A percentile compares a stretch with the other conserved stretches of the same genome.
Evolutionary conservation across 2,888 invertebrate species (phyloP).

Genomic region (Dicycla oo): DNA sequence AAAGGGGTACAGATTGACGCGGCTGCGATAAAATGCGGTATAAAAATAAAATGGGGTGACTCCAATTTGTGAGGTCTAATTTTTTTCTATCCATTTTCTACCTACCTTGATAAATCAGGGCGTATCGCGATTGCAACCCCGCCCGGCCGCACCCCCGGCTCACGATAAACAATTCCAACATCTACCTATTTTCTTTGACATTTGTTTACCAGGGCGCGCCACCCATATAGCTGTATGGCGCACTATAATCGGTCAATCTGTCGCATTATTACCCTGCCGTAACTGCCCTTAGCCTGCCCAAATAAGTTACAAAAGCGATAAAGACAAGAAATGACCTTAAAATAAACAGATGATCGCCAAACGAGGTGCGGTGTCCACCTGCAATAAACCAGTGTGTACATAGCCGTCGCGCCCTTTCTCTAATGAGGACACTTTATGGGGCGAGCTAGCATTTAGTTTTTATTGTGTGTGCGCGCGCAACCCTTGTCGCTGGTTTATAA

Average conservation of each 20-base stretch:
- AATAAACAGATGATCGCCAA: conserved; percentile 88
- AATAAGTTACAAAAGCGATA: conserved; percentile 81
- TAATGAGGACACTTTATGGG: conserved; percentile 89
- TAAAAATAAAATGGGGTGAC: conserved; percentile 70
- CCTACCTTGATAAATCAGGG: conserved; percentile 83
- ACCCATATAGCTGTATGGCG: conserved; percentile 79
- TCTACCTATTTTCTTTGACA: conserved; percentile 81
- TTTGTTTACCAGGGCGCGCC: conserved; percentile 84
- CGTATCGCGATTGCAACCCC: conserved; percentile 75
- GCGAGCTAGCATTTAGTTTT: conserved; percentile 85
- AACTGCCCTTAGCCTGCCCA: conserved; percentile 74
- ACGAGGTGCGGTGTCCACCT: conserved; percentile 83
- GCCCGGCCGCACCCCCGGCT: conserved; percentile 78
- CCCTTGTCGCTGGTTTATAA: conserved; percentile 81
- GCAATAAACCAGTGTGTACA: conserved; percentile 86
- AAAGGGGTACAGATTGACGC: conserved; percentile 64
- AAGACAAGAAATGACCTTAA: conserved; percentile 86
- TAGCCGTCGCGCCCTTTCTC: conserved; percentile 85
- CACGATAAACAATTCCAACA: conserved; percentile 77
- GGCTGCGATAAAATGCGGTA: conserved; percentile 58
- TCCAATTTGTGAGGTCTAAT: conserved; percentile 78
- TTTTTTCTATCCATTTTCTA: conserved; percentile 71
- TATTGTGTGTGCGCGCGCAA: conserved; percentile 89
- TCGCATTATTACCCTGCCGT: conserved; percentile 77
- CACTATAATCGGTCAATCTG: conserved; percentile 81